Conservation (phyloP, 2,888 invertebrate species). For the Diadromus collaris region DNA sequence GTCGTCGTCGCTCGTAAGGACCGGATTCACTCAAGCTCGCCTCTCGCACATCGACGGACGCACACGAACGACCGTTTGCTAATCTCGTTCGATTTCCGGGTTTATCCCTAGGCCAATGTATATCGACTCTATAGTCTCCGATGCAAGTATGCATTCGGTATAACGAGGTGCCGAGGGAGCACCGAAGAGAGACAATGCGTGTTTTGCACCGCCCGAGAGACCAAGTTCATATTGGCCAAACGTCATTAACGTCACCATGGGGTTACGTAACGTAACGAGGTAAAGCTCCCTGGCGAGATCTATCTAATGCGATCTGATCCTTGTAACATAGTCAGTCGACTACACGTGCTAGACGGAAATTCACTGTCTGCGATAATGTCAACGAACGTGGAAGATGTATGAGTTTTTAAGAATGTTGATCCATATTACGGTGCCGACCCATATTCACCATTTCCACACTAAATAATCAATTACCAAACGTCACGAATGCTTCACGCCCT, state of each 20-base stretch:
- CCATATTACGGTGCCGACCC: neutral
- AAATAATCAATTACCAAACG: neutral
- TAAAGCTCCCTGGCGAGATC: constrained; percentile 42
- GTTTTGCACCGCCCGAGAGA: constrained; percentile 1
- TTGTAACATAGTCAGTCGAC: constrained; percentile 39
- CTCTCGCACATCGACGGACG: constrained; percentile 8
- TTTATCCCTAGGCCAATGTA: constrained; percentile 28
- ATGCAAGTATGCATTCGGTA: constrained; percentile 22
- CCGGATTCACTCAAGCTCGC: constrained; percentile 19
- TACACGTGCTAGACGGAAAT: neutral
- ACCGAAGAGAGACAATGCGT: constrained; percentile 3
- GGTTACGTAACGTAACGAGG: constrained; percentile 58
- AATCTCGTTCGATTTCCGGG: constrained; percentile 51
- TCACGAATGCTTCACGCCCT: constrained; percentile 2
- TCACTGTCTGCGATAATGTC: neutral
- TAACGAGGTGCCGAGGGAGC: constrained; percentile 34
- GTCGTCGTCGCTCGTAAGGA: constrained; percentile 27
- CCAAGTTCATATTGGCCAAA: constrained; percentile 38
- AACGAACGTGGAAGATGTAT: neutral
- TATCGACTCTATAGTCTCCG: constrained; percentile 9
- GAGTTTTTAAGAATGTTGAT: neutral
- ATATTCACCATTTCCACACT: neutral
- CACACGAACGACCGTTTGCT: constrained; percentile 20
- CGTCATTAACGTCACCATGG: constrained; percentile 56
- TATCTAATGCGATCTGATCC: constrained; percentile 40